Conservation (phyloP, 2,113 vertebrate species). For the Cinclus cinclus region DNA sequence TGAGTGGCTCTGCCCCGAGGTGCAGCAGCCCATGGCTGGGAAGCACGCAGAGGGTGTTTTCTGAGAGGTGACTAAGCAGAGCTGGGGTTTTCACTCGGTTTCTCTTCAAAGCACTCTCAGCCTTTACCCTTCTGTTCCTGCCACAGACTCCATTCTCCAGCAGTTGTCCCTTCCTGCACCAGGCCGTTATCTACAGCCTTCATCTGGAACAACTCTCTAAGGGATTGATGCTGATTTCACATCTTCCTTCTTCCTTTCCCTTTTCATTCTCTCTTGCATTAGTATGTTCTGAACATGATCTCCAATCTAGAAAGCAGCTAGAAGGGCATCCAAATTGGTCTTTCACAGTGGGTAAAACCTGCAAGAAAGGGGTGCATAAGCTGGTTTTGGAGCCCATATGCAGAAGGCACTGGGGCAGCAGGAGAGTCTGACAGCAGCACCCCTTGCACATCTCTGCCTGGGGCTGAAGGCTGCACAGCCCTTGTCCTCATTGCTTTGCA, state of each 20-base stretch:
- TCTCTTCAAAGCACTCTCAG: background rate
- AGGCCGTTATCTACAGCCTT: rapidly evolving
- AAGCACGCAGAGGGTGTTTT: background rate
- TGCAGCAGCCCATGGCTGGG: background rate
- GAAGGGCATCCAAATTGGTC: background rate
- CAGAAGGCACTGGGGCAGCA: background rate
- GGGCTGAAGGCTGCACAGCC: background rate
- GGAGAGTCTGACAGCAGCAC: background rate
- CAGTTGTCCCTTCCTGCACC: background rate
- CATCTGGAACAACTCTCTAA: background rate
- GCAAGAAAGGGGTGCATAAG: background rate
- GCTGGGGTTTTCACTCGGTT: background rate
- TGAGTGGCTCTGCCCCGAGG: background rate
- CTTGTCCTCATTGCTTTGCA: background rate
- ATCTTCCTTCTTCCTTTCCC: background rate
- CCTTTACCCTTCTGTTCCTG: background rate
- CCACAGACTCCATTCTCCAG: background rate
- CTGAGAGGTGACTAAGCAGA: background rate
- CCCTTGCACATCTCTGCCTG: rapidly evolving
- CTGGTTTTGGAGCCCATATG: background rate
- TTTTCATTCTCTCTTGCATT: background rate
- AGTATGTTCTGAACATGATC: background rate
- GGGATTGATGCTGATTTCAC: background rate
- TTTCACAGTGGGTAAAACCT: background rate
- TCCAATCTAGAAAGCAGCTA: background rate